phyloP scores from a whole-genome alignment of 2,113 vertebrate species.

The Canis aureus region DNA sequence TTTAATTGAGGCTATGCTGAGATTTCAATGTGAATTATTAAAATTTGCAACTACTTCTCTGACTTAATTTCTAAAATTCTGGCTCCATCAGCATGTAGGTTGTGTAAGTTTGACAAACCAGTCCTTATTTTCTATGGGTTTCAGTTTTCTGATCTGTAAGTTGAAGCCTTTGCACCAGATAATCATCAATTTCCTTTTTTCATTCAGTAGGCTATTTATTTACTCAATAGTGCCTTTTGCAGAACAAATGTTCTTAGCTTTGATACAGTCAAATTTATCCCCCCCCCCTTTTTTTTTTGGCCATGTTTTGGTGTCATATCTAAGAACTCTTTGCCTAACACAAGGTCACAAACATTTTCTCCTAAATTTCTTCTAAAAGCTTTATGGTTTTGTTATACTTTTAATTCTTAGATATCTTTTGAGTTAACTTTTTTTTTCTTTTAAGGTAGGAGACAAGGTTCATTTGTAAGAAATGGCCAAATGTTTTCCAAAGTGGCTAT shows the following conservation, averaged over 20 bases:
- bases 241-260: not conserved
- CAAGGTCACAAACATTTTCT: not conserved
- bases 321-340: not conserved
- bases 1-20: not conserved
- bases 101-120: not conserved
- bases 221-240: not conserved
- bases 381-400: not conserved
- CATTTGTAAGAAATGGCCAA: not conserved
- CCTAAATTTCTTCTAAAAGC: not conserved
- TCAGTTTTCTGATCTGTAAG: not conserved
- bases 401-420: not conserved
- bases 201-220: not conserved
- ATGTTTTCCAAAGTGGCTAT: not conserved
- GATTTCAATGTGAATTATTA: not conserved
- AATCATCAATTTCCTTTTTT: not conserved
- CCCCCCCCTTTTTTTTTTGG: not conserved
- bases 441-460: not conserved
- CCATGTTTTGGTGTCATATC: not conserved
- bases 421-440: not conserved
- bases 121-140: not conserved
- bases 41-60: not conserved
- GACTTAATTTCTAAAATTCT: conserved; percentile 7
- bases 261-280: not conserved
- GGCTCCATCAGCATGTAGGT: not conserved
- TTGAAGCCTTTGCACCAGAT: not conserved